These are phyloP conservation scores for Coleophora flavipennella DNA, from an alignment of 2,888 invertebrate species.

Conservation along the genomic window DNA sequence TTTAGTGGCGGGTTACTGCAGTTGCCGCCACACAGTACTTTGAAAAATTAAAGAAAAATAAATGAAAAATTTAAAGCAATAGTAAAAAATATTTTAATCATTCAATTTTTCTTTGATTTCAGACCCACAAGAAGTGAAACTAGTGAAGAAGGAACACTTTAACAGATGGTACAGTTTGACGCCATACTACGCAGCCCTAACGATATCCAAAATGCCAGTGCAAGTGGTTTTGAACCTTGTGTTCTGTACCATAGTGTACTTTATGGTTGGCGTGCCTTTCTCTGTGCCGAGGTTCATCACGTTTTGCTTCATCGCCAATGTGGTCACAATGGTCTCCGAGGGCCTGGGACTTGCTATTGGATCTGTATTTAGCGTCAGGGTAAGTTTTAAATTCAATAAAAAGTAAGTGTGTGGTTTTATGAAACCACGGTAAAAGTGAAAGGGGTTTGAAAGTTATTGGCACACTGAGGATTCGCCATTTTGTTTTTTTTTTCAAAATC, in stretches of 20 bases:
- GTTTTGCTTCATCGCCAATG: conserved; percentile 77
- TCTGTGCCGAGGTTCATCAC: conserved; percentile 75
- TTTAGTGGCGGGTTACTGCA: too few species aligned
- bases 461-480: too few species aligned
- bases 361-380: conserved; percentile 76
- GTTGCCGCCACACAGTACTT: too few species aligned
- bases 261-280: conserved; percentile 80
- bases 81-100: not conserved
- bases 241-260: conserved; percentile 74
- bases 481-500: too few species aligned
- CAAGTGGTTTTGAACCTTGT: conserved; percentile 73
- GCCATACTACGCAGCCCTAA: conserved; percentile 77
- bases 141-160: conserved; percentile 79
- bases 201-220: conserved; percentile 74
- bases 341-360: conserved; percentile 86
- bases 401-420: too few species aligned
- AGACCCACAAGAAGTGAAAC: conserved; percentile 79
- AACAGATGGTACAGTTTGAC: conserved; percentile 78
- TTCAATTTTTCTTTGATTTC: conserved; percentile 23
- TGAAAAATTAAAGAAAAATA: too few species aligned
- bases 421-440: too few species aligned
- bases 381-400: conserved; percentile 56
- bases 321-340: conserved; percentile 82
- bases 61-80: too few species aligned
- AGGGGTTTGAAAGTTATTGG: too few species aligned